Conservation (phyloP, 2,797 vertebrate genomes). For the Phrynocephalus vlangalii region DNA sequence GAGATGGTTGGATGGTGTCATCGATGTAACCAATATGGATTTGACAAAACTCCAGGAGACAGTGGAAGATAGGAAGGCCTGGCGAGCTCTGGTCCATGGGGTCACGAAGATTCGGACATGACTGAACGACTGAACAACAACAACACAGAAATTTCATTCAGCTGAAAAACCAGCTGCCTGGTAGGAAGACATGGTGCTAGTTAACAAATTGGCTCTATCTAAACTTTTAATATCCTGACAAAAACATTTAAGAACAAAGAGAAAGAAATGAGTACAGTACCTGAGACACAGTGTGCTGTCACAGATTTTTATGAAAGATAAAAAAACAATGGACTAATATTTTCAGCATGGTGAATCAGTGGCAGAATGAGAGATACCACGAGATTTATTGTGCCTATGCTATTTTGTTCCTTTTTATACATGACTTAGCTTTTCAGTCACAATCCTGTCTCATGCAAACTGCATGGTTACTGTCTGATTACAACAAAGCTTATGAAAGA, state of each 20-base stretch:
- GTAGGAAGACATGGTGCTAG: no score
- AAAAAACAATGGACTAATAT: constrained; percentile 20
- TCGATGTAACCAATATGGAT: no score
- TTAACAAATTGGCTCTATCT: background rate
- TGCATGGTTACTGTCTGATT: background rate
- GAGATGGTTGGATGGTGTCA: no score
- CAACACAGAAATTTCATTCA: background rate
- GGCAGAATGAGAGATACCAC: constrained; percentile 13
- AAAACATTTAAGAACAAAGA: constrained; percentile 6
- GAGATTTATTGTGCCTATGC: background rate
- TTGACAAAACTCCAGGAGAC: no score
- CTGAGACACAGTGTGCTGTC: background rate
- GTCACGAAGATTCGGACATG: no score
- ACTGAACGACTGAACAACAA: no score
- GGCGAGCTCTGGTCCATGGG: no score
- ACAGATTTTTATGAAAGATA: constrained; percentile 4
- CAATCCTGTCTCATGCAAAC: background rate
- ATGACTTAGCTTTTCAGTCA: constrained; percentile 4
- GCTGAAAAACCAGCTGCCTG: background rate
- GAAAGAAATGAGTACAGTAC: no score
- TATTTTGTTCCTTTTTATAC: background rate
- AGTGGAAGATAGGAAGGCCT: no score
- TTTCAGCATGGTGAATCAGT: constrained; percentile 11
- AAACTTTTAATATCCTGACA: background rate
- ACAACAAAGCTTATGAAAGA: background rate